phyloP scores from a whole-genome alignment of 2,888 invertebrate genomes.

The Operophtera brumata region DNA sequence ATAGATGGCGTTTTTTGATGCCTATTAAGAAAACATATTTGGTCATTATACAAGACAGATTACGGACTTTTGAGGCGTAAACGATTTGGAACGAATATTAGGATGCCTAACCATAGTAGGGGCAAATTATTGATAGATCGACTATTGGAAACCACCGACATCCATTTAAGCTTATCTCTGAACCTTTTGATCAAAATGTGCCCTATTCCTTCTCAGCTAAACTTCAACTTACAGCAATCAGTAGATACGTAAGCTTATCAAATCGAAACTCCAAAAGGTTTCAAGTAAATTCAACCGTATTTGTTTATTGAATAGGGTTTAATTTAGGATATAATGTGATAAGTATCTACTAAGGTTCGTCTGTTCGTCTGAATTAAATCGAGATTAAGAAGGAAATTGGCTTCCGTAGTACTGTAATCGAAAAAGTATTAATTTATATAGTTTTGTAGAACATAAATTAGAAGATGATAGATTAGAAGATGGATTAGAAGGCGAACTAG shows the following conservation, averaged over 20 bases:
- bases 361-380: conserved; percentile 25
- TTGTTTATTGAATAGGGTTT: not conserved
- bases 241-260: not conserved
- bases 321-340: not conserved
- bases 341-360: conserved; percentile 15
- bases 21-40: no score
- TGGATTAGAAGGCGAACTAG: no score
- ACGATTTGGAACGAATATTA: not conserved
- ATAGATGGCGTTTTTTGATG: not conserved
- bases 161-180: not conserved
- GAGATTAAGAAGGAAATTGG: conserved; percentile 30
- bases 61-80: no score
- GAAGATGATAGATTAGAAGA: no score
- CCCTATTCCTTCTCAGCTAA: not conserved
- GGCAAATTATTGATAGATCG: conserved; percentile 8
- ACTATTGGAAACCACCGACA: conserved; percentile 2
- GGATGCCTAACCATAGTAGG: not conserved
- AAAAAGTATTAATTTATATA: conserved; percentile 21
- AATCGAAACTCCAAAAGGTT: not conserved
- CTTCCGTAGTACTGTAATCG: conserved; percentile 29
- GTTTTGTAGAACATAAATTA: conserved; percentile 16
- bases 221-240: not conserved
- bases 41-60: no score
- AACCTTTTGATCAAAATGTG: not conserved
- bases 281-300: not conserved